Base-by-base conservation (phyloP, 2,113 vertebrate species). In the Neolamprologus cancellatus region DNA sequence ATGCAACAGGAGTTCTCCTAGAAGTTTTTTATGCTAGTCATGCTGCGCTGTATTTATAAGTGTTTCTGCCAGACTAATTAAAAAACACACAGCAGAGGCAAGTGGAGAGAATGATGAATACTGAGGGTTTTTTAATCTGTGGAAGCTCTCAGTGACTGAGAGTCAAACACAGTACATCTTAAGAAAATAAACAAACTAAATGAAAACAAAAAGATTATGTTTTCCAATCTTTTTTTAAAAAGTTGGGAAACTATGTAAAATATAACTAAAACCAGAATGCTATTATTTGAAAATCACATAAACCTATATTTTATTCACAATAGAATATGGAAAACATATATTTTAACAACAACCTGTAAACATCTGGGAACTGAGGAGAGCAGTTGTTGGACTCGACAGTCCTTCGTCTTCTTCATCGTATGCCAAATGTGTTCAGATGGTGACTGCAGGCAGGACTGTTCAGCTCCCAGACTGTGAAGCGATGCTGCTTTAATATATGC, bases 221-320 rank as follows among this genome's bases (percentile, higher is more conserved):
- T 41, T 6, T 69, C n/a, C 34, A 41, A 69, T 4, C 1, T 20
- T 20, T 39, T 20, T n/a, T 3, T 0, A 2, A 9, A 25, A 59
- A 61, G 36, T 71, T 71, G 20, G 20, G 0, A 17, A 25, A 25
- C 66, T 71, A 4, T 71, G 64, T 44, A 44, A 44, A 71, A 71
- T 44, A 15, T 25, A 44, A 71, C 39, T 25, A 71, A 17, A 71
- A 4, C 41, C 66, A 71, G 36, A 74, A 74, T 7, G 66, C 39
- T 28, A 46, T 17, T 25, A 46, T 71, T 71, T 71, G 0, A 15
- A 71, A 39, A 69, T 0, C n/a, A 2, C 32, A 66, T 23, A 39
- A 44, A 32, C 28, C 57, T 32, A 61, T 25, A 71, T 71, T 71
- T 71, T 71, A 71, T 71, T 25, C 39, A 44, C 66, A 71, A 17